These are phyloP conservation scores for Characodon lateralis DNA, from an alignment of 2,797 vertebrate species.

Conservation along the genomic window DNA sequence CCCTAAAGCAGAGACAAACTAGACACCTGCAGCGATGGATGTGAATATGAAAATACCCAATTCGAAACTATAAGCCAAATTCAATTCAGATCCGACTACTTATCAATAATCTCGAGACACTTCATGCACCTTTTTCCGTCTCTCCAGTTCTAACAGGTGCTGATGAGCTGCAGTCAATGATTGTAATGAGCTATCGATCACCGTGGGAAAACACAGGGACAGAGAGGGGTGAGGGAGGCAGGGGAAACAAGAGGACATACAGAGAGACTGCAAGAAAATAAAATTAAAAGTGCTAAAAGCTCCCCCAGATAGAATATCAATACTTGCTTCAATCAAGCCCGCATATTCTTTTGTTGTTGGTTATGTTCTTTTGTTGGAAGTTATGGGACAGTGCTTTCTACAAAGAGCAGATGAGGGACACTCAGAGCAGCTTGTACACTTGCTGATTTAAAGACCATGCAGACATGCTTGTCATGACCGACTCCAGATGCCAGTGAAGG, in stretches of 20 bases:
- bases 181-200: slow-evolving; percentile 85
- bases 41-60: slow-evolving; percentile 50
- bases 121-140: slow-evolving; percentile 61
- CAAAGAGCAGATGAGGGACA: slow-evolving; percentile 19
- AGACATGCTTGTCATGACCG: slow-evolving; percentile 68
- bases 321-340: slow-evolving; percentile 74
- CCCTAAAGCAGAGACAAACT: slow-evolving; percentile 66
- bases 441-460: slow-evolving; percentile 61
- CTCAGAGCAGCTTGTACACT: slow-evolving; percentile 22
- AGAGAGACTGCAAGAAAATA: slow-evolving; percentile 46
- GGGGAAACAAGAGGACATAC: slow-evolving; percentile 73
- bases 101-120: slow-evolving; percentile 53
- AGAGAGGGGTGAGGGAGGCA: slow-evolving; percentile 72
- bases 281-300: slow-evolving; percentile 69
- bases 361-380: slow-evolving; percentile 29
- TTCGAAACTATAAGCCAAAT: slow-evolving; percentile 57
- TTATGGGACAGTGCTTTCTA: slow-evolving; percentile 35
- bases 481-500: slow-evolving; percentile 70
- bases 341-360: slow-evolving; percentile 58
- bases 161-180: slow-evolving; percentile 83
- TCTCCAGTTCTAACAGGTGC: slow-evolving; percentile 79
- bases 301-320: slow-evolving; percentile 68
- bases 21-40: slow-evolving; percentile 53
- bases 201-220: slow-evolving; percentile 82
- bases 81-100: slow-evolving; percentile 44